These are phyloP conservation scores for Podabrus alpinus DNA, from an alignment of 2,888 invertebrate genomes.

Conservation along the genomic window DNA sequence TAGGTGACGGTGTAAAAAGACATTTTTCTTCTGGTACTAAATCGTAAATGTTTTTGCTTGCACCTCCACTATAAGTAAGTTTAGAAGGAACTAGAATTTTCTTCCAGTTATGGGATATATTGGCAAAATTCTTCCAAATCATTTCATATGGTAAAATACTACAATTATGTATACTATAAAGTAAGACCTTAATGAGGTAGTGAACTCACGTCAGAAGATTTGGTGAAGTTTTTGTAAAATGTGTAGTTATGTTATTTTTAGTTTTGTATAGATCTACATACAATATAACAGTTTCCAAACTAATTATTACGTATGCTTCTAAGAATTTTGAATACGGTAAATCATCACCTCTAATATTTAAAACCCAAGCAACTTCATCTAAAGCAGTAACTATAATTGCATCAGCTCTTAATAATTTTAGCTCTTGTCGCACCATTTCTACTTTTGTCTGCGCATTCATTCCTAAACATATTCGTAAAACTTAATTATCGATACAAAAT, in stretches of 20 bases:
- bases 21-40: constrained; percentile 64
- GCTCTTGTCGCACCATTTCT: constrained; percentile 64
- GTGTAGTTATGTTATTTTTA: constrained; percentile 47
- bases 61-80: constrained; percentile 72
- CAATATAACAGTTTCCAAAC: constrained; percentile 66
- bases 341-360: constrained; percentile 85
- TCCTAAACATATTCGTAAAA: constrained; percentile 51
- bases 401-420: constrained; percentile 66
- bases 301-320: constrained; percentile 74
- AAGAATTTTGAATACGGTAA: constrained; percentile 81
- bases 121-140: constrained; percentile 75
- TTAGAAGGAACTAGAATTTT: constrained; percentile 72
- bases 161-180: constrained; percentile 31
- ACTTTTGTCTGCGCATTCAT: constrained; percentile 78
- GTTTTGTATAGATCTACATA: constrained; percentile 73
- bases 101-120: constrained; percentile 65
- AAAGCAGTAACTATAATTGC: constrained; percentile 83
- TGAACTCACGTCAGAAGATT: constrained; percentile 67
- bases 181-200: constrained; percentile 19
- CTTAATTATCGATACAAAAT: too few species aligned
- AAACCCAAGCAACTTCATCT: constrained; percentile 86
- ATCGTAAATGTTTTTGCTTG: constrained; percentile 70
- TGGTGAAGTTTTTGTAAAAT: constrained; percentile 59
- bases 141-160: constrained; percentile 72
- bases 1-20: constrained; percentile 73